Evolutionary conservation across 2,888 invertebrate species (phyloP), one percentile per base, ranked within the genome.

Genomic region (Melinaea marsaeus): DNA sequence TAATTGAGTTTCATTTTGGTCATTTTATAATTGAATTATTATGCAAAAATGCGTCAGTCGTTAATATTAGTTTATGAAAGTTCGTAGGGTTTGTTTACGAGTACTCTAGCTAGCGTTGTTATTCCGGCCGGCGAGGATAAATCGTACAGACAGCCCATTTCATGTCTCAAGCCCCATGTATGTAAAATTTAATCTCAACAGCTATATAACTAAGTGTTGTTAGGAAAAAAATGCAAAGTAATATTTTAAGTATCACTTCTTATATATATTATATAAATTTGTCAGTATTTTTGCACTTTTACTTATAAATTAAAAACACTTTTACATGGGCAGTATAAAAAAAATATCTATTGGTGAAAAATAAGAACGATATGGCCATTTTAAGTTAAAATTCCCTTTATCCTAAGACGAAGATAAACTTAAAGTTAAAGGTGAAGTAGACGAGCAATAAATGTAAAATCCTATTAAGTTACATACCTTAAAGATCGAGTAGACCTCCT

Each of bases 81-180:
- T 42, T 9, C 22, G 0, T 9, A 42, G 2, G 37, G 7, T 37
- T 6, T 42, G 9, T 42, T 42, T 7, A 42, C 9, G 22, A 77
- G 74, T 77, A 80, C 75, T 2, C 9, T 42, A 76, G 76, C 72
- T 73, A 71, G 75, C 74, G 74, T 75, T 74, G 73, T 78, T 77
- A 80, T 78, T 74, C 75, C 80, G 71, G 79, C 75, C 71, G 70
- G 75, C 78, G 77, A 79, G 57, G 66, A 83, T 83, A 83, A 83
- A 86, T 84, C 77, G 79, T 79, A 77, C 78, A 83, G 82, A 77
- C 85, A 76, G 77, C 84, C 83, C 82, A 79, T 80, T 83, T 80
- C 81, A 78, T 84, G 84, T 85, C 83, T 78, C 77, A 79, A 79
- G 76, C 73, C 77, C 74, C 74, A 68, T 69, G 51, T 32, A 51